Evolutionary conservation across 64 coral and sea anemone species (phyloP).

Genomic region (Pocillopora verrucosa): DNA sequence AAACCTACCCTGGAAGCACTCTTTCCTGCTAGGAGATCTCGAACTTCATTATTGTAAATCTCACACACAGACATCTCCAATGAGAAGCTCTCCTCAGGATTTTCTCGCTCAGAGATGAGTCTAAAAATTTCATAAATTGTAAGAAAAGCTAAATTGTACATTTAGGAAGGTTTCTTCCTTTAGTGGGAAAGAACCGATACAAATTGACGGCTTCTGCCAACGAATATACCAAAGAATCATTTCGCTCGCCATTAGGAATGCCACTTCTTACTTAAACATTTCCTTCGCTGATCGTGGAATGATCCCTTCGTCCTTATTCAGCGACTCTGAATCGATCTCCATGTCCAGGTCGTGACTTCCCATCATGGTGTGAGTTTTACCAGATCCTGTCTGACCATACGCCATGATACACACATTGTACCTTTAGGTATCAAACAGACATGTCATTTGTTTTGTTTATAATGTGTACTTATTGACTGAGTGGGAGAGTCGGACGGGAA

Average conservation of each 20-base stretch:
- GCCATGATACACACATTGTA: slow-evolving; percentile 99
- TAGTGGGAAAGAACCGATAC: too few species aligned
- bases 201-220: not conserved
- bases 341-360: slow-evolving; percentile 83
- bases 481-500: too few species aligned
- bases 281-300: slow-evolving; percentile 96
- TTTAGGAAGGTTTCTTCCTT: not conserved
- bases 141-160: not conserved
- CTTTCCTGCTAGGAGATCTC: slow-evolving; percentile 84
- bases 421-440: slow-evolving; percentile 8
- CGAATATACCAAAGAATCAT: not conserved
- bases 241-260: not conserved
- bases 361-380: slow-evolving; percentile 97
- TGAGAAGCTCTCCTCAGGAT: slow-evolving; percentile 66
- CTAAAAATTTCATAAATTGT: slow-evolving; percentile 36
- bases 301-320: slow-evolving; percentile 95
- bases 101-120: slow-evolving; percentile 72
- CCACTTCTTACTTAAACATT: slow-evolving; percentile 72
- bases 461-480: too few species aligned
- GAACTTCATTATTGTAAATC: slow-evolving; percentile 98
- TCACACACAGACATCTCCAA: slow-evolving; percentile 96
- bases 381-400: slow-evolving; percentile 96
- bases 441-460: not conserved
- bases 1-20: slow-evolving; percentile 70
- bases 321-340: slow-evolving; percentile 85